Base-by-base conservation (phyloP, 2,797 vertebrate species). In the Poecilia picta region DNA sequence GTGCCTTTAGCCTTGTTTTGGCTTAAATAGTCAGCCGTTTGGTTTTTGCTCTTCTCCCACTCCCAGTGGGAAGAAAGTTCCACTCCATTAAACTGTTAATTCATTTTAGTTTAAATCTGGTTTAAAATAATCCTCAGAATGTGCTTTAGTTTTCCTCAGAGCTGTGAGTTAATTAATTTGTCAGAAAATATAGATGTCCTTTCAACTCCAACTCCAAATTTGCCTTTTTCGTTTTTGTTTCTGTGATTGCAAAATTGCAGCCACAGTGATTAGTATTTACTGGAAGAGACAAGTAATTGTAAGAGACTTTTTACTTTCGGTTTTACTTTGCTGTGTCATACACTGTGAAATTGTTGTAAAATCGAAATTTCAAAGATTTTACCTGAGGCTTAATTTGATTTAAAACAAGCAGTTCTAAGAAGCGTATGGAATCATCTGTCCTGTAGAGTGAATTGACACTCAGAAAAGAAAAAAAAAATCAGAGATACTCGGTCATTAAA, bases 91-190 rank as follows among this genome's bases (percentile, higher is more conserved):
- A 89, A 84, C 77, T 81, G 72, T 83, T 89, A 46, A 88, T 92
- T 91, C 73, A 83, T 71, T 91, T 91, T 83, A 76, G 72, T 82
- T 76, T 78, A 79, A 89, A 89, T 89, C n/a, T 46, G 77, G 41
- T 80, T 62, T 71, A n/a, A 75, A 89, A 78, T 71, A 78, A 75
- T 76, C 36, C 55, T 68, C n/a, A 77, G 57, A 7, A 20, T 80
- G 10, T 79, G 72, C 59, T 88, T 83, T 84, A 66, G 77, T 81
- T 84, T 62, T 57, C 51, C 49, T 33, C 59, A 55, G 59, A 79
- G 77, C 83, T 91, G 74, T 83, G 47, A 87, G 77, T 80, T 89
- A 91, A 91, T 90, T 41, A 68, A 89, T 84, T 87, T 91, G 87
- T 53, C 66, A 85, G 75, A 79, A 78, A 85, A 66, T 72, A 68